Conservation (phyloP, 2,113 vertebrate species). For the Dermatemys mawii region DNA sequence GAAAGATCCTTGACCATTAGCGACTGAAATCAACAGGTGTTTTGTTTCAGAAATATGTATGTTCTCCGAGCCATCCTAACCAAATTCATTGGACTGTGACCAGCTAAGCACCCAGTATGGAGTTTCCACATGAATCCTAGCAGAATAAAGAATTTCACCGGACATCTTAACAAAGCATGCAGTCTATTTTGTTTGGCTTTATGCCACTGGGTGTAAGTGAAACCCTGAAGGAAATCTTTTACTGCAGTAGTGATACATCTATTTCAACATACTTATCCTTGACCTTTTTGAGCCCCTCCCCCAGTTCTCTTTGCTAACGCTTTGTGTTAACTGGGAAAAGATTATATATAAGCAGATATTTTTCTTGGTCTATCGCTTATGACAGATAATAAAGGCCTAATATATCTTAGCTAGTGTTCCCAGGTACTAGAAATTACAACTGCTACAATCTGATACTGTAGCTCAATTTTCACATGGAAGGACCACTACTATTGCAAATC, state of each 20-base stretch:
- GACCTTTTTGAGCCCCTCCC: not conserved
- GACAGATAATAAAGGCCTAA: not conserved
- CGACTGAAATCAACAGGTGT: not conserved
- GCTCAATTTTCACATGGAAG: not conserved
- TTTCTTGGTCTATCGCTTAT: not conserved
- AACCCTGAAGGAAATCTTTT: not conserved
- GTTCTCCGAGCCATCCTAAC: not conserved
- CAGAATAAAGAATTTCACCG: not conserved
- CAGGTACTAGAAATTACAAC: not conserved
- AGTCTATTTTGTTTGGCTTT: conserved; percentile 32
- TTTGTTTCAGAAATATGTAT: not conserved
- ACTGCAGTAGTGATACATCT: not conserved
- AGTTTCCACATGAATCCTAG: conserved; percentile 4
- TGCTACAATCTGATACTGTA: not conserved
- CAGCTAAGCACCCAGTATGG: not conserved
- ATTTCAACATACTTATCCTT: conserved; percentile 22
- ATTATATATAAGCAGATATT: not conserved
- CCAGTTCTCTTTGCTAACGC: not conserved
- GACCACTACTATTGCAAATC: not conserved
- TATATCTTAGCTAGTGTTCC: not conserved
- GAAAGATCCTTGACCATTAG: not conserved
- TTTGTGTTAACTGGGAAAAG: not conserved
- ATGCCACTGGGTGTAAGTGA: not conserved
- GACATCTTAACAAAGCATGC: not conserved
- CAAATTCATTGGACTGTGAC: not conserved